These are phyloP conservation scores for Xanthorhoe spadicearia DNA, from an alignment of 2,888 invertebrate species.

Conservation along the genomic window DNA sequence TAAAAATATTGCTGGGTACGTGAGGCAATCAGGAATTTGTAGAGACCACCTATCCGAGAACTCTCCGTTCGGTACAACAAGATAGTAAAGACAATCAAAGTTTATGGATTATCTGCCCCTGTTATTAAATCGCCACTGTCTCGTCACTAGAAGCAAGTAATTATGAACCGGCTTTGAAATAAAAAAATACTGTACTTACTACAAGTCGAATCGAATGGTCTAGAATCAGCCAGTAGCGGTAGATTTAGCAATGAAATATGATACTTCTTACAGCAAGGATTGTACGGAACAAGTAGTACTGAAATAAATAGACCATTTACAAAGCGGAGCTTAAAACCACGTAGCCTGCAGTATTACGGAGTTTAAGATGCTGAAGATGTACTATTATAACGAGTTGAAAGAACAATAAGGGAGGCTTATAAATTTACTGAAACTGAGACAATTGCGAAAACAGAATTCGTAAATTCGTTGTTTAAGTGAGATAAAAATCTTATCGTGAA, in stretches of 20 bases:
- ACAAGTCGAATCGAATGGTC: neutral
- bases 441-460: neutral
- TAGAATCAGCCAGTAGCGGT: conserved; percentile 2
- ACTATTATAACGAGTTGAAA: neutral
- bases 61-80: neutral
- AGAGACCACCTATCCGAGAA: conserved; percentile 8
- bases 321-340: neutral
- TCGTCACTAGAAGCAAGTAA: neutral
- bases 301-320: conserved; percentile 11
- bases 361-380: neutral
- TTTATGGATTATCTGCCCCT: neutral
- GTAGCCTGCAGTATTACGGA: neutral
- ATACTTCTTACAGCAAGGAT: conserved; percentile 10
- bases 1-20: conserved; percentile 30
- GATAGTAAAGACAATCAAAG: neutral
- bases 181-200: neutral
- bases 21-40: conserved; percentile 28
- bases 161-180: neutral
- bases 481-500: neutral
- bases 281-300: conserved; percentile 15
- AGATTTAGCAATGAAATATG: conserved; percentile 22
- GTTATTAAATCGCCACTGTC: neutral
- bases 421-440: neutral
- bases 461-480: neutral
- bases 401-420: neutral